Base-by-base conservation (phyloP, 2,113 vertebrate species). In the Rhinolophus ferrumequinum region DNA sequence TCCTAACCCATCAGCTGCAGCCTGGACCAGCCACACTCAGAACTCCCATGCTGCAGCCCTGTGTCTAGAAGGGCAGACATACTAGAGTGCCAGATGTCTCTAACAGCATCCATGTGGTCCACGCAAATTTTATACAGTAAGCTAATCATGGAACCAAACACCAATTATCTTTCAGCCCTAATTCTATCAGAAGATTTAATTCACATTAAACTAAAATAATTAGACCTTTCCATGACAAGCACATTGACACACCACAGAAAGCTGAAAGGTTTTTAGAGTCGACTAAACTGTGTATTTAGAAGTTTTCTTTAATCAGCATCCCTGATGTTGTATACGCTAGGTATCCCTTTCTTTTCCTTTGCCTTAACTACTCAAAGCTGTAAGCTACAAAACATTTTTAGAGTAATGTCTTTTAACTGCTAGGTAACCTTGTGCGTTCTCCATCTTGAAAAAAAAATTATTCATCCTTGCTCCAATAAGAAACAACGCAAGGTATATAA, bases 151-250 rank as follows among this genome's bases (percentile, higher is more conserved):
- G 73, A 84, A 88, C 88, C 35, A 92, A 94, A 90, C 13, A 24
- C 19, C 58, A 94, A 93, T 88, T 97, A 94, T 93, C 76, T 41
- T 91, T 88, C 58, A 88, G 52, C 16, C 13, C 28, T 95, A 89
- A 96, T 82, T 88, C 82, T 92, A 95, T 88, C 41, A 95, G 38
- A 72, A 88, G 58, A 92, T 81, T 90, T 85, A 96, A 94, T 95
- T 91, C 85, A 94, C 41, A 91, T 77, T 83, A 95, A 85, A 73
- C 30, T 85, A 94, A 96, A 88, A 60, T 62, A 95, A 93, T 69
- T 84, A 85, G 72, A 93, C 11, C 22, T 93, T 95, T 93, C 72
- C 62, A 90, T 58, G 84, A 60, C 18, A 95, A 81, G 41, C 88
- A 81, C 44, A 82, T 0, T 66, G 81, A 95, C 30, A 85, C 3